These are phyloP conservation scores for Drosophila pegasa DNA, from an alignment of 2,888 invertebrate genomes.

Conservation along the genomic window DNA sequence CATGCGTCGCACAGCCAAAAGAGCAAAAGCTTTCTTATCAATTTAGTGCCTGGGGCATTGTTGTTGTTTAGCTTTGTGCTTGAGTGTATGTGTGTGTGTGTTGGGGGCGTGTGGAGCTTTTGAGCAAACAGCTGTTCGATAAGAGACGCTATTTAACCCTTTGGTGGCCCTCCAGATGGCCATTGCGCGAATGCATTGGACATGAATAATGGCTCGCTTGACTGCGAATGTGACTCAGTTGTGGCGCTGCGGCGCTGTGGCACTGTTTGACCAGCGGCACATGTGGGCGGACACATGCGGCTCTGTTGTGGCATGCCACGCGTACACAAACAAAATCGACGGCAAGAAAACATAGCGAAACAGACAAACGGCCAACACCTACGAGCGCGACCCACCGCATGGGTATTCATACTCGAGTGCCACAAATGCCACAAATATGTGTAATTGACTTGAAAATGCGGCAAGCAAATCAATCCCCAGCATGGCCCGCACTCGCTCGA, in stretches of 20 bases:
- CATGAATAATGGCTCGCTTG: slow-evolving; percentile 63
- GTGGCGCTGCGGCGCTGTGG: slow-evolving; percentile 65
- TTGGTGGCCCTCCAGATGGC: slow-evolving; percentile 48
- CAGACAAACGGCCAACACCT: slow-evolving; percentile 70
- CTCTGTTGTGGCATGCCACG: slow-evolving; percentile 73
- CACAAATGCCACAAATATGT: slow-evolving; percentile 78
- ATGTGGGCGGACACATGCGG: slow-evolving; percentile 72
- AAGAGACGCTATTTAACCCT: slow-evolving; percentile 63
- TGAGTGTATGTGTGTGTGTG: not conserved
- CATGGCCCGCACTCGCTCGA: slow-evolving; percentile 48
- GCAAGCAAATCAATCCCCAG: slow-evolving; percentile 77
- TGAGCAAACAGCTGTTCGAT: slow-evolving; percentile 61
- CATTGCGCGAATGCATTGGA: slow-evolving; percentile 51
- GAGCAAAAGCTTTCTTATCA: slow-evolving; percentile 69
- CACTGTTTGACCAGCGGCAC: slow-evolving; percentile 54
- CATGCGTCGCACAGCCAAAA: slow-evolving; percentile 50
- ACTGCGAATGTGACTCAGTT: slow-evolving; percentile 73
- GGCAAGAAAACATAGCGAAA: slow-evolving; percentile 53
- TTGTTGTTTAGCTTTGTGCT: slow-evolving; percentile 26
- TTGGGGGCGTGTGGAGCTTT: slow-evolving; percentile 39
- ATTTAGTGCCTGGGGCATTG: slow-evolving; percentile 12
- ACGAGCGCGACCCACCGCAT: slow-evolving; percentile 70
- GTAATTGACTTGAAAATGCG: slow-evolving; percentile 82
- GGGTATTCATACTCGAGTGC: slow-evolving; percentile 69
- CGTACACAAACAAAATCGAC: slow-evolving; percentile 24